Evolutionary conservation across 2,888 invertebrate species (phyloP), one percentile per base, ranked within the genome.

Genomic region (Athalia cordata): DNA sequence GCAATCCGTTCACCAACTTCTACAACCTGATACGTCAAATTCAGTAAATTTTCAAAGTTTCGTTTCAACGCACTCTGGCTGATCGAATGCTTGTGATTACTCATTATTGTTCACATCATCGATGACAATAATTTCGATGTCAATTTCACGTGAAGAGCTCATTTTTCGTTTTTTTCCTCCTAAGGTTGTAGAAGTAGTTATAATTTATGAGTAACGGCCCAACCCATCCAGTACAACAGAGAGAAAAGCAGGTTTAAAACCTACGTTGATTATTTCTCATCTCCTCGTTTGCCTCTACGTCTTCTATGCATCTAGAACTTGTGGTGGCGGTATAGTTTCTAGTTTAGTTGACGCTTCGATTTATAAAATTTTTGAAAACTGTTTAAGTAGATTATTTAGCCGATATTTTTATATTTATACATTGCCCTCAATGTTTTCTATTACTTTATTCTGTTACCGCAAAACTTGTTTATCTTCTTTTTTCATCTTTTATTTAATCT

Each of bases 241-340:
- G 29, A 29, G 29, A 62, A 70, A 5, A 52, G 55, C 61, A 72
- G 78, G 72, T 65, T 70, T 72, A 62, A 74, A 49, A 55, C 78
- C 29, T 15, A 72, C 72, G 29, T 55, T 75, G 49, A 75, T 64
- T 75, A 61, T 62, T 55, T 70, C 55, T 77, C 13, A 47, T 82
- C 29, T 29, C 80, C 81, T 55, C 67, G 13, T 83, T 83, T 79
- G 83, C 81, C 29, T 80, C 81, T 81, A 80, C 77, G 62, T 78
- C 80, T 78, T 83, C 78, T 85, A 79, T 82, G 84, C 85, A 85
- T 85, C 83, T 82, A 85, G 81, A 81, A 84, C 80, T 82, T 84
- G 83, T 83, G 85, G 85, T 85, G 85, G 83, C 81, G 85, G 85
- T 83, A 82, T 83, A 81, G 82, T 82, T 59, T 84, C 78, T 83